Evolutionary conservation across 1,140 invertebrate genomes (phyloP), one percentile per base, ranked within the genome.

Genomic region (Saccostrea echinata): DNA sequence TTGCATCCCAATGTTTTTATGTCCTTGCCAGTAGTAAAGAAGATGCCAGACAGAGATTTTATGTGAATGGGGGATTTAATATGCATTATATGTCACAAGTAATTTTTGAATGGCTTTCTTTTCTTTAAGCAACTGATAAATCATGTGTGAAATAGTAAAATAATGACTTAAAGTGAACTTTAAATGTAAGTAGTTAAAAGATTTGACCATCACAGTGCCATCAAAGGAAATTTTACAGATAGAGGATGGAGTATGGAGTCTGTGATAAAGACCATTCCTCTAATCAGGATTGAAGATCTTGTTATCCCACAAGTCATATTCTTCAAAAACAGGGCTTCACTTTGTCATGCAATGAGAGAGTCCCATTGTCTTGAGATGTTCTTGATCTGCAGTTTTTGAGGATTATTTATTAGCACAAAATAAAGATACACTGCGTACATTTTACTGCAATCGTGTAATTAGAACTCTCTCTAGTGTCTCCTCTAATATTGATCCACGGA

Each of bases 401-500:
- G 68, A 76, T 35, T 76, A 76, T 76, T 76, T 33, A 76, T 76
- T 76, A 76, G 68, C 68, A 30, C 68, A 76, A 76, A 76, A 71
- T 71, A 27, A 71, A 71, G 68, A 71, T 71, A 13, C 68, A 71
- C 30, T 27, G 68, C 68, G n/a, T 71, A 71, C 68, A 33, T n/a
- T 71, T 71, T 71, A 71, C 68, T 71, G 68, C 68, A 33, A 71
- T 71, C 11, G 68, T 30, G 68, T 71, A 71, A 71, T 71, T 71
- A 71, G 68, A 71, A 71, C 68, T 30, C 68, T 71, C 68, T 71
- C 68, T 16, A 30, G 68, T 71, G 68, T 71, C 68, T 71, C 68
- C 68, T 71, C 24, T 9, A 6, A 30, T 71, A 71, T 71, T 71
- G 68, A 71, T 71, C 68, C 9, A 33, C 24, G 68, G 68, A 71